Evolutionary conservation across 2,113 vertebrate genomes (phyloP).

Genomic region (Pavo muticus): DNA sequence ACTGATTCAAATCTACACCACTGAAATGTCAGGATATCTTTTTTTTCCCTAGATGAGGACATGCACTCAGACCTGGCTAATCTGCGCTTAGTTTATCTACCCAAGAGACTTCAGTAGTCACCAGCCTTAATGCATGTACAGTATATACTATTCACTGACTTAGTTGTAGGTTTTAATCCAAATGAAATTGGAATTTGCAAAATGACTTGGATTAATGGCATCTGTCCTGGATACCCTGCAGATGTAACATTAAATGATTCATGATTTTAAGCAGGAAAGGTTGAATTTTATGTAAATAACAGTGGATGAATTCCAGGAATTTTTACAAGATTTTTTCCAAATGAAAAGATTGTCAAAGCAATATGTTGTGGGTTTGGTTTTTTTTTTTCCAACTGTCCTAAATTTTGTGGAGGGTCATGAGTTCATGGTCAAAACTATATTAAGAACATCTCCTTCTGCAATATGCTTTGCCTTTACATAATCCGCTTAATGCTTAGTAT

Average conservation of each 20-base stretch:
- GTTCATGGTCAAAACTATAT: conserved; percentile 48
- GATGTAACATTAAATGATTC: conserved; percentile 74
- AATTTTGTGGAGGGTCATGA: conserved; percentile 29
- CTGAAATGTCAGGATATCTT: conserved; percentile 69
- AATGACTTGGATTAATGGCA: conserved; percentile 72
- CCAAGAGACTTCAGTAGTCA: conserved; percentile 74
- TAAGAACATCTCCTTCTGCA: conserved; percentile 25
- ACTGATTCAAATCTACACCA: conserved; percentile 70
- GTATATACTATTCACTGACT: conserved; percentile 72
- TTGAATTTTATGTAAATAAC: conserved; percentile 67
- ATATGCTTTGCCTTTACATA: conserved; percentile 53
- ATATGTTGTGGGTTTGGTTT: background rate
- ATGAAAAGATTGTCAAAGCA: conserved; percentile 54
- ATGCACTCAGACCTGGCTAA: conserved; percentile 67
- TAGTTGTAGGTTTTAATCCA: conserved; percentile 78
- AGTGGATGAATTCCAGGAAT: conserved; percentile 51
- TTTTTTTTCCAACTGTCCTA: conserved; percentile 44
- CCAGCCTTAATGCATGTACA: conserved; percentile 77
- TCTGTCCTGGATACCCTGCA: conserved; percentile 71
- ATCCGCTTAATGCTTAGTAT: conserved; percentile 54
- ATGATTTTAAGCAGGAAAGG: conserved; percentile 69
- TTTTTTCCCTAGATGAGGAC: conserved; percentile 57
- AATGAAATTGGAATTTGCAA: conserved; percentile 76
- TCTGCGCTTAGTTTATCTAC: conserved; percentile 69
- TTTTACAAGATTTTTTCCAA: conserved; percentile 66